These are phyloP conservation scores for Meghimatium bilineatum DNA, from an alignment of 2,888 invertebrate species.

Conservation along the genomic window DNA sequence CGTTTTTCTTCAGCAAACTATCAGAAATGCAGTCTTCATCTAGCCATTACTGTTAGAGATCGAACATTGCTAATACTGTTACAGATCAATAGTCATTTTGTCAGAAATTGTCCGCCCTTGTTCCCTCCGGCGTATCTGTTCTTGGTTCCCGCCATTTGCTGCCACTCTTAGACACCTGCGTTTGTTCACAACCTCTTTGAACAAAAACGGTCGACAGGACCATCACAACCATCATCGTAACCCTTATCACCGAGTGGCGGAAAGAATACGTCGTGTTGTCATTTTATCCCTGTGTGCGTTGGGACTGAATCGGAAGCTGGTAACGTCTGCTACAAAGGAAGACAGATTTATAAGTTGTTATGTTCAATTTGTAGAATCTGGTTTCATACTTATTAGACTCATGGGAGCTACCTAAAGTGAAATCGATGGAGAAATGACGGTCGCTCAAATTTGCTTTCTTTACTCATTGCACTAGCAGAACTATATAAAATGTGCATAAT, in stretches of 20 bases:
- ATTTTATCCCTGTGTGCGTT: neutral
- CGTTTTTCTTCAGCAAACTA: neutral
- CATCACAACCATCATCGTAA: conserved; percentile 22
- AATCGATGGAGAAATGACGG: neutral
- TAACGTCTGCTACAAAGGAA: neutral
- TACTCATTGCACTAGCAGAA: too few relatives aligned
- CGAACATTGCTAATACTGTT: conserved; percentile 3
- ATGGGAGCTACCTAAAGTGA: neutral
- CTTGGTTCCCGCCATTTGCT: conserved; percentile 15
- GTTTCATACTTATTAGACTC: neutral
- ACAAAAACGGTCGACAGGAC: conserved; percentile 23
- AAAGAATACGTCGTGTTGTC: neutral
- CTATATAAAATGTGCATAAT: too few relatives aligned
- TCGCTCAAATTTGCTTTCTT: neutral
- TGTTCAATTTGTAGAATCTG: neutral
- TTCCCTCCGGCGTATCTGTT: conserved; percentile 28
- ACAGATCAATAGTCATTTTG: conserved; percentile 40
- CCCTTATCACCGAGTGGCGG: neutral
- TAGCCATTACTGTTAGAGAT: conserved; percentile 21
- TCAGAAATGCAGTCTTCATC: conserved; percentile 9
- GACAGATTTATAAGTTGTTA: neutral
- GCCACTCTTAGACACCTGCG: conserved; percentile 33
- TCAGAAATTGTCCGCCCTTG: conserved; percentile 36
- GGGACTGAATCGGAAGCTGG: neutral
- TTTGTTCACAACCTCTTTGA: conserved; percentile 31